Conservation (phyloP, 2,797 vertebrate species). For the Martes flavigula region DNA sequence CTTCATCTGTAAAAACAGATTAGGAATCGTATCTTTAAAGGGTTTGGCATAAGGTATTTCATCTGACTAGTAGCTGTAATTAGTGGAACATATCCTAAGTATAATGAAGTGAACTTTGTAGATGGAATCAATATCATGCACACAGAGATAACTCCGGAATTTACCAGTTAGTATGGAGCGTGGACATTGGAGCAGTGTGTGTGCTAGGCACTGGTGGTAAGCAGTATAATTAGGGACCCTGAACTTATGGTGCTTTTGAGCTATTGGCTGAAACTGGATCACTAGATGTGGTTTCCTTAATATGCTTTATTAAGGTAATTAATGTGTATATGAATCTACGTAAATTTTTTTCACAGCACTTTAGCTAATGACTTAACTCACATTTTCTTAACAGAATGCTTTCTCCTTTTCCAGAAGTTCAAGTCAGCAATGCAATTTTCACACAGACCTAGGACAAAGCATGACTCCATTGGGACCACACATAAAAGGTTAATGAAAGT, state of each 20-base stretch:
- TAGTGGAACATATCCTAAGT: not conserved
- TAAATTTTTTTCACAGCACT: not conserved
- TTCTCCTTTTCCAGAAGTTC: not conserved
- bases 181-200: not conserved
- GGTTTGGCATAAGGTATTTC: not conserved
- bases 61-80: not conserved
- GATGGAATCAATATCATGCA: not conserved
- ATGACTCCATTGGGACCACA: not conserved
- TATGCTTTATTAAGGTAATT: constrained; percentile 26
- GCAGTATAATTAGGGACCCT: not conserved
- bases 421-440: not conserved
- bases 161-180: not conserved
- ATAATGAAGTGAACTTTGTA: not conserved
- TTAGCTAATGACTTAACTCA: not conserved
- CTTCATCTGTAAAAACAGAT: not conserved
- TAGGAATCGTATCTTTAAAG: not conserved
- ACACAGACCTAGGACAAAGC: not conserved
- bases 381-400: not conserved
- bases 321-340: not conserved
- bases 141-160: not conserved
- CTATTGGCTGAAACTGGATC: not conserved
- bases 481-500: not conserved
- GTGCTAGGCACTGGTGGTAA: not conserved
- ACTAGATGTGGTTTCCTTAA: not conserved
- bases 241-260: not conserved